phyloP scores from a whole-genome alignment of 1,140 invertebrate genomes.

The Schlechtendalia chinensis region DNA sequence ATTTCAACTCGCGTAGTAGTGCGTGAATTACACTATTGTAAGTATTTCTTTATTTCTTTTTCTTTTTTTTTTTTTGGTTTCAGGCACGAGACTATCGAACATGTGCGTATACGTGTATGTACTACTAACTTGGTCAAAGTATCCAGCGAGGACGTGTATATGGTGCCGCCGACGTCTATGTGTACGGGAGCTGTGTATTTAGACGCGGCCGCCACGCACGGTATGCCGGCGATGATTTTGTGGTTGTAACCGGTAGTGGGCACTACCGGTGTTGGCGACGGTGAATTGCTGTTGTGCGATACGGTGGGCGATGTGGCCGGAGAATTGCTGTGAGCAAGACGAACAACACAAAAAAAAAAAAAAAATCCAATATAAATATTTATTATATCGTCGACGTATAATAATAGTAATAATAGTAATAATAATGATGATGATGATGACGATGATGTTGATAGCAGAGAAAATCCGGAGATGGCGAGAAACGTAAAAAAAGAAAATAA shows the following conservation, averaged over 20 bases:
- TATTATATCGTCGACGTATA: too few relatives aligned
- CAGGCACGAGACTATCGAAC: too few relatives aligned
- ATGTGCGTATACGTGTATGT: neutral
- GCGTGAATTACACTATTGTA: too few relatives aligned
- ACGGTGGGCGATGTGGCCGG: constrained; percentile 68
- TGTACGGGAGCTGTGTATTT: constrained; percentile 93
- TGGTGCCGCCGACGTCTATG: constrained; percentile 94
- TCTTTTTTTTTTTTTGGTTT: too few relatives aligned
- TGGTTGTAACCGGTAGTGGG: constrained; percentile 61
- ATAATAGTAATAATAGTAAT: too few relatives aligned
- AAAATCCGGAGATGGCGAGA: too few relatives aligned
- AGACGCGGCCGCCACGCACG: constrained; percentile 86
- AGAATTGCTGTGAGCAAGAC: constrained; percentile 56
- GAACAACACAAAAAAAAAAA: constrained; percentile 6
- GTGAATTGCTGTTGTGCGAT: constrained; percentile 65
- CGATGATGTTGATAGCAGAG: too few relatives aligned
- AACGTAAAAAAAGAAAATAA: too few relatives aligned
- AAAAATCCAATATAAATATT: too few relatives aligned
- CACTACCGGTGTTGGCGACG: constrained; percentile 62
- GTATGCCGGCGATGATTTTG: constrained; percentile 76
- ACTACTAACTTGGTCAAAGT: constrained; percentile 84
- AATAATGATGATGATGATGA: too few relatives aligned
- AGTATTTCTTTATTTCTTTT: too few relatives aligned
- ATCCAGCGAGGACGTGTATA: constrained; percentile 93
- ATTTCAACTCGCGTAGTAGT: too few relatives aligned